Base-by-base conservation (phyloP, 2,113 vertebrate genomes). In the Channa argus region DNA sequence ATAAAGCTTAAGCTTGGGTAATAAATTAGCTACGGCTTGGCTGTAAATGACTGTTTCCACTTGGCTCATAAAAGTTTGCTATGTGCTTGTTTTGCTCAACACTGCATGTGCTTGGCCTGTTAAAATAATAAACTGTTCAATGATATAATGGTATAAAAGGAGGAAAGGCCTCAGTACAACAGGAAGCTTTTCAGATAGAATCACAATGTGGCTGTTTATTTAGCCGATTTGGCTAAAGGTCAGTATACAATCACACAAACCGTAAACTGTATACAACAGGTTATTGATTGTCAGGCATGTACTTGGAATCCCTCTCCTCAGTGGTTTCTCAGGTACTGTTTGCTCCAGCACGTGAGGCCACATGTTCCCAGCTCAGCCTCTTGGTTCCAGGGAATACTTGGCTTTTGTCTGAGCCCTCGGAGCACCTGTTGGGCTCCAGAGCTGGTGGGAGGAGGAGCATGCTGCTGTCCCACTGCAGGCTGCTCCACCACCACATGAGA, bases 21-120 rank as follows among this genome's bases (percentile, higher is more conserved):
- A 88, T 93, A 92, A 91, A 93, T 92, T 87, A 90, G 82, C 85
- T 75, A 76, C 70, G 77, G 84, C 83, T 91, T 90, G 94, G 91
- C 91, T 89, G 88, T 91, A 92, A 93, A 87, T 82, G 71, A 89
- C 77, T 88, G 81, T 94, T 94, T 94, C 93, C 93, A 94, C 83
- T 92, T 77, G 78, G 74, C 87, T 90, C 83, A 74, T 93, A 93
- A 92, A 92, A 63, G 78, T 82, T 89, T 85, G 88, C 88, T 77
- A 81, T 90, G 88, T 77, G 87, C 88, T 92, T 93, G 92, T 92
- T 93, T 93, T 90, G 77, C 86, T 90, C 89, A 56, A 79, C 68
- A 38, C 79, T 81, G 88, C 90, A 76, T 90, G 86, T 75, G 85
- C 84, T 73, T 73, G 62, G 76, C 85, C 85, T 84, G 89, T 91